Base-by-base conservation (phyloP, 1,140 invertebrate genomes). In the Nilaparvata lugens region DNA sequence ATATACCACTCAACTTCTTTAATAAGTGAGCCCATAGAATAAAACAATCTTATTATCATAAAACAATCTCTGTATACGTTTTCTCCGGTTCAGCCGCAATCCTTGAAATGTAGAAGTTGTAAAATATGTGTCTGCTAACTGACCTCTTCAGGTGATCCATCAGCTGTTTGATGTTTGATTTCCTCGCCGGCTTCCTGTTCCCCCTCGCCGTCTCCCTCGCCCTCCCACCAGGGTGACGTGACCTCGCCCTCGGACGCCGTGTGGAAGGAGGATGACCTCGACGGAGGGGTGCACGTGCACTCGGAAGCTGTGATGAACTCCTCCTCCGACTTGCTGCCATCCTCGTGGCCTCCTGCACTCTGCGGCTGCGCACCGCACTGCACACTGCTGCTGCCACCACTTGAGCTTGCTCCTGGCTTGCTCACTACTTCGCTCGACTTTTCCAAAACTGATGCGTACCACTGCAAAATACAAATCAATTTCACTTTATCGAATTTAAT, bases 251-350 rank as follows among this genome's bases (percentile, higher is more conserved):
- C 84, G 13, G 82, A 84, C 1, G 82, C 81, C 2, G 82, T 84
- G 54, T 83, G 80, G 65, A 83, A 84, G 0, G 81, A 82, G 31
- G 82, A 84, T 16, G 82, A 84, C 43, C 81, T 70, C 6, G 83
- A 84, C 62, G 81, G 79, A 21, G 81, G 79, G 23, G 79, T 55
- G 75, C 81, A 77, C 7, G 83, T 84, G 62, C 81, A 82, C 65
- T 87, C 84, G 1, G 84, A 85, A n/a, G 84, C 83, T 5, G 83
- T 85, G 24, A 79, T 67, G 73, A 83, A 86, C 64, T 84, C 84
- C 52, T 85, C 84, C 55, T 71, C 70, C 4, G 66, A 66, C 19
- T 60, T 62, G 28, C 64, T 63, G 42, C 53, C 52, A 16, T 62
- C 61, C 19, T 52, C 31, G 4, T 35, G 7, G 31, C 31, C 31